Percentiles rank a stretch among this genome's conserved stretches.
phyloP scores from a whole-genome alignment of 1,140 invertebrate genomes.

The Stegodyphus dumicola region DNA sequence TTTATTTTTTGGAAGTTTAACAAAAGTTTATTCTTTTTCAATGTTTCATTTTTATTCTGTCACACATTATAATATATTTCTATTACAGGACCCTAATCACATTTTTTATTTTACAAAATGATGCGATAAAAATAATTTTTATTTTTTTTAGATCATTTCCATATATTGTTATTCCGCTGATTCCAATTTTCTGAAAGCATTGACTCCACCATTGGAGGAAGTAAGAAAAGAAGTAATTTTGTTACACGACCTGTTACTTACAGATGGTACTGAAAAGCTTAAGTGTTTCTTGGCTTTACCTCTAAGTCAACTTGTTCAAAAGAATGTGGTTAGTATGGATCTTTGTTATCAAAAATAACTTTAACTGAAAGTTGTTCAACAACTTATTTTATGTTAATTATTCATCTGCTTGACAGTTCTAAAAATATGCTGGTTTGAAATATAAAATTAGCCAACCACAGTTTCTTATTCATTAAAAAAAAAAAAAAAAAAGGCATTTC shows the following conservation, averaged over 20 bases:
- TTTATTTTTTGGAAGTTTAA: too few species aligned
- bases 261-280: slow-evolving; percentile 53
- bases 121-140: too few species aligned
- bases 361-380: too few species aligned
- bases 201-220: slow-evolving; percentile 38
- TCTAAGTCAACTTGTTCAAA: slow-evolving; percentile 47
- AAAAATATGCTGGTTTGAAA: too few species aligned
- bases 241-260: slow-evolving; percentile 49
- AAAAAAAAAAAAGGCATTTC: too few species aligned
- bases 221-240: slow-evolving; percentile 34
- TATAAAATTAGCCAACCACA: too few species aligned
- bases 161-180: slow-evolving; percentile 56
- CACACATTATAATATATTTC: background rate
- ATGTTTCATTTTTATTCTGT: background rate
- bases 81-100: background rate
- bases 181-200: slow-evolving; percentile 43
- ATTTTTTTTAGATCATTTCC: slow-evolving; percentile 29
- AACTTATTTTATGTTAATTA: too few species aligned
- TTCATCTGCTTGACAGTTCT: too few species aligned
- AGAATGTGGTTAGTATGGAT: slow-evolving; percentile 31
- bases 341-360: too few species aligned
- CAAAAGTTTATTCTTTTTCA: background rate
- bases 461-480: too few species aligned
- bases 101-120: too few species aligned
- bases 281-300: slow-evolving; percentile 55